Percentiles rank a stretch among this genome's conserved stretches.
phyloP scores from a whole-genome alignment of 2,113 vertebrate genomes.

The Cavia aperea region DNA sequence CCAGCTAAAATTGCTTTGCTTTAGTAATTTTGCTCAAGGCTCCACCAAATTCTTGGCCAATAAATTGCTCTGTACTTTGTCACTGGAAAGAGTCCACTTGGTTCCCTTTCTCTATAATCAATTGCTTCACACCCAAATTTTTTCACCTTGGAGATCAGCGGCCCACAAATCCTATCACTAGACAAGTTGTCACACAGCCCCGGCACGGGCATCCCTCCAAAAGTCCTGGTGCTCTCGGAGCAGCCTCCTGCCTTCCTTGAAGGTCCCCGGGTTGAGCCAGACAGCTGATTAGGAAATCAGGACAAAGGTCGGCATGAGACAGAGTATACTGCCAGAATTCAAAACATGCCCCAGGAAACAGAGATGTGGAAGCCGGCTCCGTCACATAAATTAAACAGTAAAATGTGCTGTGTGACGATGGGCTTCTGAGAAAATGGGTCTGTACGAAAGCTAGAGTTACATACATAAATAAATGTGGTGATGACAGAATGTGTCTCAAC shows the following conservation, averaged over 20 bases:
- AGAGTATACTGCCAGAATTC: background rate
- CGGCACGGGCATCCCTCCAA: background rate
- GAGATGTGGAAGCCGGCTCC: background rate
- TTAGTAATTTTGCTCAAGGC: background rate
- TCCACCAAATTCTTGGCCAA: no score
- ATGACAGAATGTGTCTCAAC: background rate
- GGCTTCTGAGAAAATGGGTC: background rate
- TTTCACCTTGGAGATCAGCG: background rate
- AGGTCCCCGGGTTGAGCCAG: background rate
- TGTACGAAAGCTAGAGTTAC: background rate
- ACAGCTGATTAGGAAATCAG: conserved; percentile 58
- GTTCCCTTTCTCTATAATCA: background rate
- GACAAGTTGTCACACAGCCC: rapidly evolving
- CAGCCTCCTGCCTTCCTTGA: background rate
- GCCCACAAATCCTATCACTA: background rate
- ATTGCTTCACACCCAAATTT: background rate
- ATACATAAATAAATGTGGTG: background rate
- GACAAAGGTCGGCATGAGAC: conserved; percentile 58
- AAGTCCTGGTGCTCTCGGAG: background rate
- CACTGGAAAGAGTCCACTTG: no score
- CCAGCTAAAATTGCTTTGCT: background rate
- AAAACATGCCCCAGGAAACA: background rate
- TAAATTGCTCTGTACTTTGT: background rate
- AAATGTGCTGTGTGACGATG: rapidly evolving
- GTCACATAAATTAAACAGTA: background rate